These are phyloP conservation scores for Tricholaema leucomelas DNA, from an alignment of 2,113 vertebrate genomes.

Conservation along the genomic window DNA sequence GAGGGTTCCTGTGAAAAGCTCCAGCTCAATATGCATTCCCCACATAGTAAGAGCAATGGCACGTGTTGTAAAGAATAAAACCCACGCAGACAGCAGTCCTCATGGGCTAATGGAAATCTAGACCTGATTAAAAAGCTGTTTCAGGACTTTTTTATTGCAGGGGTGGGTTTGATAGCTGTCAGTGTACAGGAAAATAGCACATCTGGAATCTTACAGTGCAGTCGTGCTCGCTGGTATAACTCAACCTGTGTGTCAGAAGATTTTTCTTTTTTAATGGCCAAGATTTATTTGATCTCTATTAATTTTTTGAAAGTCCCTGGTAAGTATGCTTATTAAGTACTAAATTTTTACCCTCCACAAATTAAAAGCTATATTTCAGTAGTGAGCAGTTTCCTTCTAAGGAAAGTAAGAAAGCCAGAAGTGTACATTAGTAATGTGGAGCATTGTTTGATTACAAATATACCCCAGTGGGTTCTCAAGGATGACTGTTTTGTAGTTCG, in stretches of 20 bases:
- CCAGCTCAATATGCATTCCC: slow-evolving; percentile 58
- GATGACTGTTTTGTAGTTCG: slow-evolving; percentile 29
- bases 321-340: slow-evolving; percentile 71
- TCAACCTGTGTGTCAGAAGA: slow-evolving; percentile 68
- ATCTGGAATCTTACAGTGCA: slow-evolving; percentile 77
- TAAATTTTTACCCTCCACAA: slow-evolving; percentile 66
- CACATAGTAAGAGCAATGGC: slow-evolving; percentile 59
- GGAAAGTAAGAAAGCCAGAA: slow-evolving; percentile 41
- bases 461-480: background rate
- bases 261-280: slow-evolving; percentile 44
- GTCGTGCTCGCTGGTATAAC: slow-evolving; percentile 73
- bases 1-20: slow-evolving; percentile 50
- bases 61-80: slow-evolving; percentile 70
- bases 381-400: slow-evolving; percentile 33
- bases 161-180: slow-evolving; percentile 76
- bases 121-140: slow-evolving; percentile 75
- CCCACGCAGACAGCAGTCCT: slow-evolving; percentile 64
- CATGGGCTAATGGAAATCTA: slow-evolving; percentile 62
- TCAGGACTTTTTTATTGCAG: slow-evolving; percentile 71
- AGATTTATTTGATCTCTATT: slow-evolving; percentile 78
- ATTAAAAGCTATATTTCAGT: slow-evolving; percentile 74
- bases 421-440: background rate
- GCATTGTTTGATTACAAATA: background rate
- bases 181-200: slow-evolving; percentile 77
- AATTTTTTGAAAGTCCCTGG: slow-evolving; percentile 64